These are phyloP conservation scores for Macrotus californicus DNA, from an alignment of 2,113 vertebrate species.

Conservation along the genomic window DNA sequence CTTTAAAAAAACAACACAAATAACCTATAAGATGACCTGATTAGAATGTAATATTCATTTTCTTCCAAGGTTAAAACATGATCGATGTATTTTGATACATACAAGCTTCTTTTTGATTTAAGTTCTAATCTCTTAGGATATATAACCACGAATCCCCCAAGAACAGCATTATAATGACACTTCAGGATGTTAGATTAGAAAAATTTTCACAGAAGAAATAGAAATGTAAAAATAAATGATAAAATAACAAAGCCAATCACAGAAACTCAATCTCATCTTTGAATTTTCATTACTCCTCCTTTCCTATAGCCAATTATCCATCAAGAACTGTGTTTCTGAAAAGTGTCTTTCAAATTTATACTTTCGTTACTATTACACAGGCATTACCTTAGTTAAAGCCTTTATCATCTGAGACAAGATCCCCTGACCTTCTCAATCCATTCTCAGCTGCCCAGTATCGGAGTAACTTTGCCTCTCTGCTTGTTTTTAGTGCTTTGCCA, in stretches of 20 bases:
- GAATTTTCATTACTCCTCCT: not conserved
- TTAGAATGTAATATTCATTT: not conserved
- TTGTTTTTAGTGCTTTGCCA: not conserved
- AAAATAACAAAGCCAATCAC: not conserved
- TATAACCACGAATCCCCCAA: not conserved
- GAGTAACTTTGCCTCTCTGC: not conserved
- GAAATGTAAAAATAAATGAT: not conserved
- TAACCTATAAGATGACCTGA: not conserved
- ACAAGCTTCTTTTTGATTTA: not conserved
- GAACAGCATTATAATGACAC: not conserved
- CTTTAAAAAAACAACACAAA: not conserved
- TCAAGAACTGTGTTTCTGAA: not conserved
- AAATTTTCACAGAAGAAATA: not conserved
- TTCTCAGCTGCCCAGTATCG: not conserved
- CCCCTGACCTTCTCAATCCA: not conserved
- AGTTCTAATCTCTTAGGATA: not conserved
- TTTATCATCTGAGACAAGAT: not conserved
- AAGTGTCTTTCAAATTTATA: not conserved
- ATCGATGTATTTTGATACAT: not conserved
- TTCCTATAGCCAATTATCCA: not conserved
- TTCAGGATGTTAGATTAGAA: not conserved
- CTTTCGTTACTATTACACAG: not conserved
- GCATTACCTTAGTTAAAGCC: not conserved
- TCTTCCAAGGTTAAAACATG: not conserved
- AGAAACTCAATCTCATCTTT: slow-evolving; percentile 1